These are phyloP conservation scores for Oceanodroma leucorhoa DNA, from an alignment of 2,797 vertebrate genomes.

Conservation along the genomic window DNA sequence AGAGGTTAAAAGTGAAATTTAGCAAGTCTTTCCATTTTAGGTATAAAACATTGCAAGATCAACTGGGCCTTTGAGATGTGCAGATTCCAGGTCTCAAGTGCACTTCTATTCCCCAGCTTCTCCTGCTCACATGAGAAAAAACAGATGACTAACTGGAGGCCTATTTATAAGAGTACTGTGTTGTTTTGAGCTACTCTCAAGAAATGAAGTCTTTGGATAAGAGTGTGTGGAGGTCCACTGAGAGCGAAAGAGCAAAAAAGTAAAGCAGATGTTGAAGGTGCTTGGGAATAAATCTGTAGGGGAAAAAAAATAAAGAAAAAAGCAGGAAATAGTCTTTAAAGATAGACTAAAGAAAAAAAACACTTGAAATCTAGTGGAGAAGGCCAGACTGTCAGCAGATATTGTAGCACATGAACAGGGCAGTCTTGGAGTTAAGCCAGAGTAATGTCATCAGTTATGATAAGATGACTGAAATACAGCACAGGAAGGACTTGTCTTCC, in stretches of 20 bases:
- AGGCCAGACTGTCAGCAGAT: background rate
- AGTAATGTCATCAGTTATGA: background rate
- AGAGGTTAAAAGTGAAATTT: background rate
- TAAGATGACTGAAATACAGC: background rate
- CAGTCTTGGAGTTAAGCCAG: background rate
- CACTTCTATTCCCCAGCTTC: background rate
- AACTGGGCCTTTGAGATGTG: background rate
- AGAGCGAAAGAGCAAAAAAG: background rate
- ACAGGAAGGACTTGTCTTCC: background rate
- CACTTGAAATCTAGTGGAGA: background rate
- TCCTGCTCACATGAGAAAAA: background rate
- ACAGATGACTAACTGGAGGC: background rate
- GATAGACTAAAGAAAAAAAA: background rate
- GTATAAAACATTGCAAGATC: background rate
- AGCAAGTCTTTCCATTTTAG: background rate
- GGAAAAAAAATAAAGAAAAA: accelerated
- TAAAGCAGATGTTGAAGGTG: background rate
- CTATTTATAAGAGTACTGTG: background rate
- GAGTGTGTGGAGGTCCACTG: background rate
- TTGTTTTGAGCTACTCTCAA: background rate
- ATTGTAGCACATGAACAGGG: accelerated
- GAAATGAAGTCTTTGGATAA: background rate
- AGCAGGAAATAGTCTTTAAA: background rate
- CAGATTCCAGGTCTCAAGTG: background rate
- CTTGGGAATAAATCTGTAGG: background rate